Base-by-base conservation (phyloP, 2,797 vertebrate genomes). In the Poeciliopsis presidionis region DNA sequence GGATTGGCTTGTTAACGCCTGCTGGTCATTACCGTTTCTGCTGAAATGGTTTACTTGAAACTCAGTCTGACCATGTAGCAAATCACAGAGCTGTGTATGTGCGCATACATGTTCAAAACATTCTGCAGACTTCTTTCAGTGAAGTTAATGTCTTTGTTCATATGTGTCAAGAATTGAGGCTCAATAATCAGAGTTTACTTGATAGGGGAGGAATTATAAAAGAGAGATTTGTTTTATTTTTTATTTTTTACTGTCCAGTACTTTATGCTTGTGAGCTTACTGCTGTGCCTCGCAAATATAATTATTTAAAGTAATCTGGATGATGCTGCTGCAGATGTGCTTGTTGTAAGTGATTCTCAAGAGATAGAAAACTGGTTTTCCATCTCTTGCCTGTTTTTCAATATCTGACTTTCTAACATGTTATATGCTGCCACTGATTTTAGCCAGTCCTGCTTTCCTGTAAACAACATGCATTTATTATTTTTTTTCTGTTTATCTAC, bases 1-100 rank as follows among this genome's bases (percentile, higher is more conserved):
- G 70, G 79, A 83, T 87, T 83, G 85, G 74, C 74, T 65, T n/a
- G 69, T 83, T 89, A 87, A 82, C 55, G 22, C 72, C 30, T 69
- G 78, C 77, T 73, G 46, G 74, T 72, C 70, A 45, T 74, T 76
- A 70, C 25, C 47, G 49, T 77, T 75, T 79, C 45, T 74, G n/a
- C 63, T 72, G 7, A 84, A 74, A 70, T 11, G 1, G 45, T 69
- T 77, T 9, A 36, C 30, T 39, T 55, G 41, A n/a, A 49, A n/a
- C 39, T 73, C 3, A 70, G 46, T 61, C 39, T 71, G 22, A 65
- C 2, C 2, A 33, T 39, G 9, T 1, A 5, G 41, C 28, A 22
- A 51, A 7, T 18, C 8, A 28, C 3, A 16, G 14, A 33, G 18
- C 45, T 41, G 7, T 36, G 25, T 22, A 22, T 43, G 39, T 57